Conservation (phyloP, 2,888 invertebrate species). For the Stomorhina lunata region DNA sequence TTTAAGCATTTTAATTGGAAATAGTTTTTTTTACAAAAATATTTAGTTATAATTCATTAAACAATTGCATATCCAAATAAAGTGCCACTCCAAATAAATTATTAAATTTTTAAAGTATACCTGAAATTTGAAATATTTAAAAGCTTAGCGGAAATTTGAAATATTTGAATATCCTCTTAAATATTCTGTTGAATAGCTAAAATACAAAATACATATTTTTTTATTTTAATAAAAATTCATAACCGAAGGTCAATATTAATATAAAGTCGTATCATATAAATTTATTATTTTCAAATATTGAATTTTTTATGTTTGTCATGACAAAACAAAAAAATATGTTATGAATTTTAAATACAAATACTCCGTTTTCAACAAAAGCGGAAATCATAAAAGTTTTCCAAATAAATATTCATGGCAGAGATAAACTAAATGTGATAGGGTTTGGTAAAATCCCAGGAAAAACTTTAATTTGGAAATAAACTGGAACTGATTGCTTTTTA, state of each 20-base stretch:
- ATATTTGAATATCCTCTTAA: background rate
- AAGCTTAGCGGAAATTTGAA: background rate
- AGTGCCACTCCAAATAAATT: too few species aligned
- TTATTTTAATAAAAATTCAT: background rate
- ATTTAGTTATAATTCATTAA: too few species aligned
- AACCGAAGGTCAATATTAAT: constrained; percentile 3
- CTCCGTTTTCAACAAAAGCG: background rate
- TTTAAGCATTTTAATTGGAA: too few species aligned
- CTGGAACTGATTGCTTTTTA: too few species aligned
- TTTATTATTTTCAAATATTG: constrained; percentile 28
- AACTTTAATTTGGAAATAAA: too few species aligned
- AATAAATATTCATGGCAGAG: too few species aligned
- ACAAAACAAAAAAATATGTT: background rate
- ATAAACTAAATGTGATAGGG: too few species aligned
- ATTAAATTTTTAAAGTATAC: too few species aligned
- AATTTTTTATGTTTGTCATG: background rate
- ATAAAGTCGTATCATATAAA: background rate
- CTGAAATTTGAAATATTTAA: too few species aligned
- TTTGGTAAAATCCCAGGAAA: too few species aligned
- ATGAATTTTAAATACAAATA: constrained; percentile 21
- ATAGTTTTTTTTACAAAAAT: too few species aligned
- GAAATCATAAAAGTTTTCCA: background rate
- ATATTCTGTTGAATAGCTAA: background rate
- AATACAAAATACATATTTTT: background rate
- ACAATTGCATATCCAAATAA: too few species aligned